Evolutionary conservation across 2,113 vertebrate genomes (phyloP).

Genomic region (Eclectus roratus): DNA sequence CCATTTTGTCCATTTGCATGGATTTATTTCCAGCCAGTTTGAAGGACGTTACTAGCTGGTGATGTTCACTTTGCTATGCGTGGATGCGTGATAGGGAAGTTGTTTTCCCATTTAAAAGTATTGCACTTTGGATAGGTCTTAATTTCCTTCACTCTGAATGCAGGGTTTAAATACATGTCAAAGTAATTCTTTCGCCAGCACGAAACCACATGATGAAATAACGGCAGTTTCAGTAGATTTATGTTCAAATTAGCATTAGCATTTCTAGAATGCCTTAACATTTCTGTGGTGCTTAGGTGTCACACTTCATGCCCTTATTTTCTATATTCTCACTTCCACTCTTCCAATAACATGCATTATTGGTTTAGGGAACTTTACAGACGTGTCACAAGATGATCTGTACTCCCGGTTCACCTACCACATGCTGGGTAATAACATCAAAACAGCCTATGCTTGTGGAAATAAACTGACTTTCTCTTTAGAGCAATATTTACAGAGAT

Average conservation of each 20-base stretch:
- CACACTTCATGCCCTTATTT: neutral
- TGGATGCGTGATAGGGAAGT: neutral
- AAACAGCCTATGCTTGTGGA: neutral
- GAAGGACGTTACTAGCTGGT: neutral
- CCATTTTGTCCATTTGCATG: constrained; percentile 1
- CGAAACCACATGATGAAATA: neutral
- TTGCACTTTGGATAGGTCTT: neutral
- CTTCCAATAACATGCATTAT: neutral
- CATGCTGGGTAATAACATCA: neutral
- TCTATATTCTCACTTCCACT: neutral
- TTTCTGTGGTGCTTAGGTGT: constrained; percentile 19
- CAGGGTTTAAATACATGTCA: neutral
- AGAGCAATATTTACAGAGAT: neutral
- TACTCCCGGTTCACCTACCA: neutral
- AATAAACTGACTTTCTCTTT: neutral
- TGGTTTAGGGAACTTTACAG: constrained; percentile 47
- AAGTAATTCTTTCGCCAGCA: neutral
- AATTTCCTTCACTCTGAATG: neutral
- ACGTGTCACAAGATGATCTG: neutral
- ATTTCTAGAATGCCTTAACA: constrained; percentile 37
- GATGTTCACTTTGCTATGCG: neutral
- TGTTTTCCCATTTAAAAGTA: neutral
- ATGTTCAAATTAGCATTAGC: neutral
- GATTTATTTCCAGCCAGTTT: constrained; percentile 36
- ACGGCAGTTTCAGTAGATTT: neutral